Conservation (phyloP, 2,888 invertebrate species). For the Acrocyrtus sp. region DNA sequence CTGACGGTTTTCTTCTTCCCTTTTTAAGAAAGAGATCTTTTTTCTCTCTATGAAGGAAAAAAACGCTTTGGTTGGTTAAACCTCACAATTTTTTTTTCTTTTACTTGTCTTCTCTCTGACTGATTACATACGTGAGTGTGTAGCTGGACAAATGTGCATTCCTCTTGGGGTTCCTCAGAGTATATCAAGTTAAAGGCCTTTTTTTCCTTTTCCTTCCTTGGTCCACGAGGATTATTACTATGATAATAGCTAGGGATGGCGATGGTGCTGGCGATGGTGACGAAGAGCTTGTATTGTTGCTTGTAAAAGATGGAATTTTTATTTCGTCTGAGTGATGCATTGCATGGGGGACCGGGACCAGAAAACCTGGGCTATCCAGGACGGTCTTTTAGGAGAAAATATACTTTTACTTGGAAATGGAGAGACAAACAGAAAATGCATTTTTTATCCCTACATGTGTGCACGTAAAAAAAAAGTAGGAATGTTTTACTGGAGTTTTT, state of each 20-base stretch:
- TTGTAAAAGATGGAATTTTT: constrained; percentile 46
- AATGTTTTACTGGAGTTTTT: too few relatives aligned
- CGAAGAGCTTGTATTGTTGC: constrained; percentile 54
- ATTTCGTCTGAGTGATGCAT: constrained; percentile 30
- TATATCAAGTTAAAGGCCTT: constrained; percentile 25
- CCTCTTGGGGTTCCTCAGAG: constrained; percentile 46
- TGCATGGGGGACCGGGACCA: constrained; percentile 17
- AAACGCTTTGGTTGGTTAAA: constrained; percentile 24
- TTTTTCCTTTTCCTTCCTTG: constrained; percentile 8
- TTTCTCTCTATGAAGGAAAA: too few relatives aligned
- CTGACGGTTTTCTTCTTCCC: constrained; percentile 26
- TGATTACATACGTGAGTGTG: constrained; percentile 54
- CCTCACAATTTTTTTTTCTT: too few relatives aligned
- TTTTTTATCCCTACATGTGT: too few relatives aligned
- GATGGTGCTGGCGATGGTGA: constrained; percentile 54
- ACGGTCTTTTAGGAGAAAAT: background rate
- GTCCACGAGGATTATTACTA: constrained; percentile 50
- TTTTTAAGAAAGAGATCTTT: too few relatives aligned
- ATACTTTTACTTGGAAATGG: too few relatives aligned
- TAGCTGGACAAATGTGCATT: constrained; percentile 54
- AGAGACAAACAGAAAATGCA: too few relatives aligned
- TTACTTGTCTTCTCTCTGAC: constrained; percentile 51
- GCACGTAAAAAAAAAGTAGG: too few relatives aligned
- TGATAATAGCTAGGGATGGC: constrained; percentile 46
- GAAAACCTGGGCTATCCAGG: too few relatives aligned